Percentiles rank a stretch among this genome's conserved stretches.
Evolutionary conservation across 2,113 vertebrate genomes (phyloP).

Genomic region (Bettongia penicillata): DNA sequence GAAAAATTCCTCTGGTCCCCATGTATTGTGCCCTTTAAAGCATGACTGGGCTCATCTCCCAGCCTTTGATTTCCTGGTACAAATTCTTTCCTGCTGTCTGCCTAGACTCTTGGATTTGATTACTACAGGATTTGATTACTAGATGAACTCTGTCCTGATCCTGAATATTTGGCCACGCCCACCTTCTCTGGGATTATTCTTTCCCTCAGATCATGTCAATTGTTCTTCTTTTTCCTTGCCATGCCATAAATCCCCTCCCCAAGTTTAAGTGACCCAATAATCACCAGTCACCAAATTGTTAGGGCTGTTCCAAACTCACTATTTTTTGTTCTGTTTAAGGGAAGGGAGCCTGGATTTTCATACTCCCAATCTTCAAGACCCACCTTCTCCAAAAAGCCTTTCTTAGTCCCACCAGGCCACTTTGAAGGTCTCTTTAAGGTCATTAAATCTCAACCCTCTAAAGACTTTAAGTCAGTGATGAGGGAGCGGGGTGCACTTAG

Average conservation of each 20-base stretch:
- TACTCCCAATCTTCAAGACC: background rate
- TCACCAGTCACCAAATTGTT: background rate
- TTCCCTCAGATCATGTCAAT: background rate
- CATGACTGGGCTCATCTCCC: background rate
- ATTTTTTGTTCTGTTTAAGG: background rate
- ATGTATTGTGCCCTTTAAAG: background rate
- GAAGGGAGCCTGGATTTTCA: background rate
- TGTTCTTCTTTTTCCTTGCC: background rate
- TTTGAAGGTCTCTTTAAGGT: background rate
- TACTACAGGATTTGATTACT: background rate
- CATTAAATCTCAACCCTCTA: background rate
- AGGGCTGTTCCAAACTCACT: background rate
- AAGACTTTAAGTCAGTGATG: background rate
- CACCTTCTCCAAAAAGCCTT: background rate
- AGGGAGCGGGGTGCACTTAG: background rate
- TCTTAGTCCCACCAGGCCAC: background rate
- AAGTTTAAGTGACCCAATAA: background rate
- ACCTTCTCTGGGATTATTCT: background rate
- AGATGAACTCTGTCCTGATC: background rate
- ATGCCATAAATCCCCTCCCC: background rate
- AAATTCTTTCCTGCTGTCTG: background rate
- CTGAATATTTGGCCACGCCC: background rate
- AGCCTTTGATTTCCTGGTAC: background rate
- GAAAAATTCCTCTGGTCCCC: background rate
- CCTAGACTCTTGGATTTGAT: background rate